A percentile compares a stretch with the other conserved stretches of the same genome.
Evolutionary conservation across 2,888 invertebrate species (phyloP).

Genomic region (Eumerus sabulonum): DNA sequence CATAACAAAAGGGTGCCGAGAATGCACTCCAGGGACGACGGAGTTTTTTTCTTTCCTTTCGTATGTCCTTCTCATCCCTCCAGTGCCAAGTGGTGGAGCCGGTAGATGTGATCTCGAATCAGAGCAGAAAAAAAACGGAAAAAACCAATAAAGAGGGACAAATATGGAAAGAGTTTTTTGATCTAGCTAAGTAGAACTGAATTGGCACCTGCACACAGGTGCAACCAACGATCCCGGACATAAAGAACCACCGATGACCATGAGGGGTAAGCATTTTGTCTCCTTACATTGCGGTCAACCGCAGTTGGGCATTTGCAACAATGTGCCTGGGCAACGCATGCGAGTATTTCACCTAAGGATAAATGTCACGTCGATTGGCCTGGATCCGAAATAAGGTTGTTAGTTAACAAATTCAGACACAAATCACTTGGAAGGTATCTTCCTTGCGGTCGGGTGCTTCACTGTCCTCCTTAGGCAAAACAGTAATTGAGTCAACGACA

Average conservation of each 20-base stretch:
- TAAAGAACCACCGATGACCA: slow-evolving; percentile 19
- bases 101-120: slow-evolving; percentile 53
- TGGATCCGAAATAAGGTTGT: slow-evolving; percentile 55
- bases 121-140: background rate
- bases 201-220: slow-evolving; percentile 65
- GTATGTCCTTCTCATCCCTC: slow-evolving; percentile 6
- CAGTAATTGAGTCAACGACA: too few species aligned
- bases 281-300: slow-evolving; percentile 4
- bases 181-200: slow-evolving; percentile 47
- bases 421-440: slow-evolving; percentile 40
- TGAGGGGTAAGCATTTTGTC: slow-evolving; percentile 29
- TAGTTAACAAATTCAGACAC: slow-evolving; percentile 39
- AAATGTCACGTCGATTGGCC: slow-evolving; percentile 39
- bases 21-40: slow-evolving; percentile 53
- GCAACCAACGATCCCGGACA: slow-evolving; percentile 46
- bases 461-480: background rate
- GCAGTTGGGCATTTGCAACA: slow-evolving; percentile 16
- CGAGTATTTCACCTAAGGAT: slow-evolving; percentile 19
- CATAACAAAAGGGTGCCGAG: slow-evolving; percentile 63
- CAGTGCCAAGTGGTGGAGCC: slow-evolving; percentile 49
- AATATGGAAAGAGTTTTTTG: slow-evolving; percentile 37
- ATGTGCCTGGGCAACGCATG: too few species aligned
- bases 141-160: slow-evolving; percentile 35
- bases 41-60: slow-evolving; percentile 12
- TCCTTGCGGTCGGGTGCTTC: slow-evolving; percentile 39